Conservation (phyloP, 2,888 invertebrate species). For the Cryptocephalus moraei region DNA sequence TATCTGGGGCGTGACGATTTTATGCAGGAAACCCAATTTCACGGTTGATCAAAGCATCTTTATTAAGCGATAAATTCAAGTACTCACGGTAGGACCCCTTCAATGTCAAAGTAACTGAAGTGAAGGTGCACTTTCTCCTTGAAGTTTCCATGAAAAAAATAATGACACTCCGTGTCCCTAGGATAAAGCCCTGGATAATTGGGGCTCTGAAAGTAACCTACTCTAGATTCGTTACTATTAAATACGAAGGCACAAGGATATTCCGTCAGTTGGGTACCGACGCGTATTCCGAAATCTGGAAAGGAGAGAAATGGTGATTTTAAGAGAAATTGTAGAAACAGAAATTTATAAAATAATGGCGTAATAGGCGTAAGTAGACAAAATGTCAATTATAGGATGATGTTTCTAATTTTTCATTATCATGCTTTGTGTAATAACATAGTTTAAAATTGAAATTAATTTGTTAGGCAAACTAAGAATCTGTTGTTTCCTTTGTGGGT, state of each 20-base stretch:
- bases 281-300: constrained; percentile 80
- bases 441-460: too few species aligned
- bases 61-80: background rate
- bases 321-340: background rate
- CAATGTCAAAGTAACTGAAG: constrained; percentile 88
- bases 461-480: too few species aligned
- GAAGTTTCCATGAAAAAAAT: constrained; percentile 74
- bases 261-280: constrained; percentile 65
- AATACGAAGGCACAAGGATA: constrained; percentile 82
- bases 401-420: too few species aligned
- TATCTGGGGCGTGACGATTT: too few species aligned
- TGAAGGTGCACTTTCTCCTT: constrained; percentile 73
- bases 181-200: constrained; percentile 89
- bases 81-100: constrained; percentile 88
- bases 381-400: too few species aligned
- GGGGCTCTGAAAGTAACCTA: constrained; percentile 77
- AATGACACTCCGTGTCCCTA: constrained; percentile 82
- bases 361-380: too few species aligned
- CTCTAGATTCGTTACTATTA: constrained; percentile 69
- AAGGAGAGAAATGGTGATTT: constrained; percentile 12
- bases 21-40: too few species aligned
- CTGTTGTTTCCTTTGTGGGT: too few species aligned
- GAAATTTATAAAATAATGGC: too few species aligned
- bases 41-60: too few species aligned
- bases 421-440: too few species aligned